phyloP scores from a whole-genome alignment of 2,888 invertebrate species.

The Nebria salina region DNA sequence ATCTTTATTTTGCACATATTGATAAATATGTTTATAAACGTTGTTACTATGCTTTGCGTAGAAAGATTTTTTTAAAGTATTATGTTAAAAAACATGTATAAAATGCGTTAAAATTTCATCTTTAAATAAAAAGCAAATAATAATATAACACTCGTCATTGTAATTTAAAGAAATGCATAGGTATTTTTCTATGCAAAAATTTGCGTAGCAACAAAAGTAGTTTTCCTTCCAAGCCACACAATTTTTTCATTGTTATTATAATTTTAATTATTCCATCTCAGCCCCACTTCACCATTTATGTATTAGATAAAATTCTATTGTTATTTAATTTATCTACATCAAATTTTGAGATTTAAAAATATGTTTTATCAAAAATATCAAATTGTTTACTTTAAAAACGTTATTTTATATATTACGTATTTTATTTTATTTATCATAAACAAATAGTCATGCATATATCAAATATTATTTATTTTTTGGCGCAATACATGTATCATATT shows the following conservation, averaged over 20 bases:
- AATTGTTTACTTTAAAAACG: neutral
- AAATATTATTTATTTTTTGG: too few species aligned
- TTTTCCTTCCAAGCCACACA: neutral
- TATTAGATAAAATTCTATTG: neutral
- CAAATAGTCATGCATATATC: too few species aligned
- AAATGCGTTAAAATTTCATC: neutral
- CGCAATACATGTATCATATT: too few species aligned
- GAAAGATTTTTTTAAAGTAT: neutral
- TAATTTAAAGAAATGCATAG: too few species aligned
- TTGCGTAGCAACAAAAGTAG: neutral
- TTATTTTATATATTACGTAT: neutral
- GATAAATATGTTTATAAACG: neutral
- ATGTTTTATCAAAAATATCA: neutral
- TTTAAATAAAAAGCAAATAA: neutral
- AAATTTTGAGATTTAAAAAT: too few species aligned
- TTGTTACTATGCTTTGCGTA: neutral
- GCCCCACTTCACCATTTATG: neutral
- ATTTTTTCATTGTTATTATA: neutral
- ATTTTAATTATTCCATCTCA: neutral
- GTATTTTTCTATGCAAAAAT: neutral
- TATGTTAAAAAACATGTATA: neutral
- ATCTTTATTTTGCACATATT: neutral
- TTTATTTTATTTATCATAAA: neutral
- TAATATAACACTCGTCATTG: too few species aligned
- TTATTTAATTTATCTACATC: neutral